Evolutionary conservation across 2,797 vertebrate genomes (phyloP).

Genomic region (Potorous gilbertii): DNA sequence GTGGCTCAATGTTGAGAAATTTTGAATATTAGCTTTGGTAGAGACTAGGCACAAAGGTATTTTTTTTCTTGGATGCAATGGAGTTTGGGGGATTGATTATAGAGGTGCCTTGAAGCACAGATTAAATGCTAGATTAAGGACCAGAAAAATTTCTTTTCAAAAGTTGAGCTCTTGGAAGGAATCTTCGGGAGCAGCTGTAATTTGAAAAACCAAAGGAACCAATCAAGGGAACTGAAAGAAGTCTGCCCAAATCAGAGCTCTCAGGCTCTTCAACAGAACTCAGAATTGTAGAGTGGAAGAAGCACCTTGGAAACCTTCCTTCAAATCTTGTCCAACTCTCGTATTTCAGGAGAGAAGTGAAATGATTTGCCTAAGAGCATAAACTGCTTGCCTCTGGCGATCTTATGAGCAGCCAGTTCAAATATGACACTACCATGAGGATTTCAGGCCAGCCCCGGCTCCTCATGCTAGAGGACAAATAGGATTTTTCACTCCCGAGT

Average conservation of each 20-base stretch:
- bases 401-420: not conserved
- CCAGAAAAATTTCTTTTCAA: not conserved
- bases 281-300: not conserved
- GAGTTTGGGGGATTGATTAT: not conserved
- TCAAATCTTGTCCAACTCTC: not conserved
- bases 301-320: not conserved
- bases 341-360: not conserved
- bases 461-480: not conserved
- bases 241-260: not conserved
- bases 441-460: not conserved
- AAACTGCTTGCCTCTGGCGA: not conserved
- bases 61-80: not conserved
- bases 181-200: not conserved
- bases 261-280: not conserved
- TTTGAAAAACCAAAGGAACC: not conserved
- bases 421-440: not conserved
- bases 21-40: not conserved
- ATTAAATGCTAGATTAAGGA: not conserved
- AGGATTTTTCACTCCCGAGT: not conserved
- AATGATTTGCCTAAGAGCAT: not conserved
- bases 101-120: not conserved
- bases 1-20: not conserved
- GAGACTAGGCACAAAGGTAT: not conserved
- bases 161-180: not conserved
- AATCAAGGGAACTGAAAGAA: not conserved